Conservation (phyloP, 2,888 invertebrate species). For the Euzophera pinguis region DNA sequence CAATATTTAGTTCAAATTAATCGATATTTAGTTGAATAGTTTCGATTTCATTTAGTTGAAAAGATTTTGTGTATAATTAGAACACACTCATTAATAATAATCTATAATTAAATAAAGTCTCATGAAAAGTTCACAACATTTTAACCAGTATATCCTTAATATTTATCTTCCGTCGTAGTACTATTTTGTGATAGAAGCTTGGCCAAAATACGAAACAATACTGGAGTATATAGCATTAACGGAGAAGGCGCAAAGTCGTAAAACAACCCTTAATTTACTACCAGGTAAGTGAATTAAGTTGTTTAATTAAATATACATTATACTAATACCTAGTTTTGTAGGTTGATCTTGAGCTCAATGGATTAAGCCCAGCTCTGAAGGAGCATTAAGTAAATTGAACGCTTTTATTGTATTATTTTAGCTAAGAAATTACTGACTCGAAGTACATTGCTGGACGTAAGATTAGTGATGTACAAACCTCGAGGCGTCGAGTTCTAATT, state of each 20-base stretch:
- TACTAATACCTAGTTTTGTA: neutral
- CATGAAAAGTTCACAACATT: too few relatives aligned
- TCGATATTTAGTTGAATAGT: too few relatives aligned
- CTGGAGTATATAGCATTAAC: neutral
- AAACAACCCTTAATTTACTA: neutral
- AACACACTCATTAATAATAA: too few relatives aligned
- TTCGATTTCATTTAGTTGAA: too few relatives aligned
- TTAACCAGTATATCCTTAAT: too few relatives aligned
- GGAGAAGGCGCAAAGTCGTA: constrained; percentile 1
- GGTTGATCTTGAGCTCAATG: neutral
- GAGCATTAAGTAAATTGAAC: neutral
- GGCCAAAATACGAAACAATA: neutral
- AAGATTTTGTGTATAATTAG: too few relatives aligned
- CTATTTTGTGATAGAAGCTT: neutral
- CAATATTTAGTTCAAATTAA: too few relatives aligned
- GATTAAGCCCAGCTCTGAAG: neutral
- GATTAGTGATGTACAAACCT: too few relatives aligned
- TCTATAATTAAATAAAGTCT: too few relatives aligned
- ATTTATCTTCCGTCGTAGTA: neutral
- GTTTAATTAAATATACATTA: neutral
- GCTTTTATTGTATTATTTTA: neutral
- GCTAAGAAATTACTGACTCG: neutral
- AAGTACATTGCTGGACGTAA: too few relatives aligned
- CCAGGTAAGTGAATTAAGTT: constrained; percentile 5
- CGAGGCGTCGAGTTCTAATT: too few relatives aligned